phyloP scores from a whole-genome alignment of 2,888 invertebrate species.

The Xanthia togata region DNA sequence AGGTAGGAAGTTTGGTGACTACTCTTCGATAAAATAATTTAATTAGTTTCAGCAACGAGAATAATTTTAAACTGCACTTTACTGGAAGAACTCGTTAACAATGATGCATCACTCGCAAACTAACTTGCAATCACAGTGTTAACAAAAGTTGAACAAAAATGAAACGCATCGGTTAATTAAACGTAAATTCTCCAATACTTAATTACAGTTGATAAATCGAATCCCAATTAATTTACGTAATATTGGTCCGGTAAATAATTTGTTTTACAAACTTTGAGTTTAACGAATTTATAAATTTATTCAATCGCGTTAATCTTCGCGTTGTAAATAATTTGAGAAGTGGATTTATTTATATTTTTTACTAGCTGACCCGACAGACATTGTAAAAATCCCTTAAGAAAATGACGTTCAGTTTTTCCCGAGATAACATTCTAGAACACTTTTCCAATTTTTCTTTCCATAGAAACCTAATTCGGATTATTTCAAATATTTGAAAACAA shows the following conservation, averaged over 20 bases:
- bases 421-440: background rate
- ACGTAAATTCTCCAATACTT: conserved; percentile 36
- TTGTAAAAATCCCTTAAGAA: background rate
- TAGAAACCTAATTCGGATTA: background rate
- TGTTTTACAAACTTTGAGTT: conserved; percentile 23
- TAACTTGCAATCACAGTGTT: background rate
- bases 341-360: background rate
- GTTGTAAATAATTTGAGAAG: background rate
- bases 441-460: background rate
- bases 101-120: conserved; percentile 8
- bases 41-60: background rate
- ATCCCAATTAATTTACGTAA: conserved; percentile 45
- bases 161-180: conserved; percentile 40
- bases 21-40: background rate
- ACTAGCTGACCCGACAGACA: background rate
- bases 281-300: conserved; percentile 26
- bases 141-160: conserved; percentile 9
- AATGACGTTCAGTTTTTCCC: background rate
- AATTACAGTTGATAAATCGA: conserved; percentile 51
- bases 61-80: background rate
- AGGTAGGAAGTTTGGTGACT: background rate
- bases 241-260: conserved; percentile 26
- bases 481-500: background rate
- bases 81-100: conserved; percentile 4
- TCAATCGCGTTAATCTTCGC: conserved; percentile 32